Evolutionary conservation across 2,797 vertebrate species (phyloP), one percentile per base, ranked within the genome.

Genomic region (Pangasius sanitwongsei): DNA sequence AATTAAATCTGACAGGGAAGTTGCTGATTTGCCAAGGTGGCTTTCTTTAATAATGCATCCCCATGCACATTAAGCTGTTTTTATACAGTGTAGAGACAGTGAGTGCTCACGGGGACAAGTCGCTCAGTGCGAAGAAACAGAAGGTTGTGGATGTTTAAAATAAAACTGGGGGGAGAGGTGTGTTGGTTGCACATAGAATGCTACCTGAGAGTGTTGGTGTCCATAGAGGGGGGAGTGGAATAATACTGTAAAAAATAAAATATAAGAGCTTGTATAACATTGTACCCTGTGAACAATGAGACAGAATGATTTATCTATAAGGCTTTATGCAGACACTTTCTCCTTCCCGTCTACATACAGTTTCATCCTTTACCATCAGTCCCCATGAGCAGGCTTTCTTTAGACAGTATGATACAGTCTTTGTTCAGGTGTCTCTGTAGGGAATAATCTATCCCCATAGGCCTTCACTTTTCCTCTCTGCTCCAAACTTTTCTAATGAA

Each of bases 401-500:
- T 95, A 94, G 94, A 94, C 75, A 70, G 48, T 89, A 88, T 89
- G 91, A 94, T 93, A 91, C 77, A 89, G 88, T 92, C 87, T 93
- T 94, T 94, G 91, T 95, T 94, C 93, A 87, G 90, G 92, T 92
- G 87, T 89, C 90, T 95, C 94, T 87, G 77, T 78, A 1, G 93
- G 94, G 93, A 94, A 92, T 92, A 89, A 82, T 93, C 89, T 94
- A 89, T 91, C 69, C 85, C 85, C 88, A 37, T 88, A 90, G 93
- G 87, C 91, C 90, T 87, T 92, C 90, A 89, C 91, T 89, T 91
- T 91, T 92, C 89, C 91, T 90, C 90, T 88, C 81, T 80, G 41
- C 91, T 88, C 88, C 90, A 89, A 94, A 93, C 93, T 92, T 90
- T 89, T 93, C 92, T 95, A 96, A 96, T 96, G 95, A 96, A 96